Evolutionary conservation across 2,888 invertebrate species (phyloP).

Genomic region (Tortricodes alternella): DNA sequence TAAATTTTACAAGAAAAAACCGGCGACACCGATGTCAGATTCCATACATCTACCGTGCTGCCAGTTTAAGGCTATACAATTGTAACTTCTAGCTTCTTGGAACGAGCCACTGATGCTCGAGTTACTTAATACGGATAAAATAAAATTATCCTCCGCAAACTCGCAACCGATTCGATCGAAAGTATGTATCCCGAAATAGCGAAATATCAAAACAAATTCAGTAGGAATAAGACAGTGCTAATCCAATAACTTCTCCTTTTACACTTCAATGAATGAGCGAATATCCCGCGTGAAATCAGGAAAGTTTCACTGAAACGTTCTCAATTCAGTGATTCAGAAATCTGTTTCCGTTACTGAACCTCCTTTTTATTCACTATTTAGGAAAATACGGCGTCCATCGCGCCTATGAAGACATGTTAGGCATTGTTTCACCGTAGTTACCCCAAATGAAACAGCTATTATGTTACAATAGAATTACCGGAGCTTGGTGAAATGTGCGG

Average conservation of each 20-base stretch:
- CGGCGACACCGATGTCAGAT: too few species aligned
- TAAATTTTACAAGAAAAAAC: too few species aligned
- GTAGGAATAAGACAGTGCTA: constrained; percentile 49
- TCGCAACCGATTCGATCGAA: too few species aligned
- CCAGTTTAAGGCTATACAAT: too few species aligned
- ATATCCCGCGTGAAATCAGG: constrained; percentile 54
- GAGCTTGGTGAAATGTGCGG: too few species aligned
- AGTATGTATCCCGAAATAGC: too few species aligned
- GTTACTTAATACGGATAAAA: too few species aligned
- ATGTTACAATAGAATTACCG: not conserved
- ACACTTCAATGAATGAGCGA: constrained; percentile 60
- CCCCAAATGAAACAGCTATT: not conserved
- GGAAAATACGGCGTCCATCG: constrained; percentile 9
- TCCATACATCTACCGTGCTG: too few species aligned
- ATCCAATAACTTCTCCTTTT: constrained; percentile 58
- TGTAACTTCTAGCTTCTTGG: too few species aligned
- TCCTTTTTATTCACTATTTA: constrained; percentile 34
- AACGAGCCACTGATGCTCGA: too few species aligned
- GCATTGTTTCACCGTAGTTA: not conserved
- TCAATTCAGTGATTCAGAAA: constrained; percentile 72
- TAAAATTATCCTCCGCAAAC: too few species aligned
- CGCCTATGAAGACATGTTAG: too few species aligned
- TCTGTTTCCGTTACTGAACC: constrained; percentile 61
- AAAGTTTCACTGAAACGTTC: constrained; percentile 61
- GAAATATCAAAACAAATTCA: constrained; percentile 37